Evolutionary conservation across 1,140 invertebrate genomes (phyloP).

Genomic region (Agrypnia vestita): DNA sequence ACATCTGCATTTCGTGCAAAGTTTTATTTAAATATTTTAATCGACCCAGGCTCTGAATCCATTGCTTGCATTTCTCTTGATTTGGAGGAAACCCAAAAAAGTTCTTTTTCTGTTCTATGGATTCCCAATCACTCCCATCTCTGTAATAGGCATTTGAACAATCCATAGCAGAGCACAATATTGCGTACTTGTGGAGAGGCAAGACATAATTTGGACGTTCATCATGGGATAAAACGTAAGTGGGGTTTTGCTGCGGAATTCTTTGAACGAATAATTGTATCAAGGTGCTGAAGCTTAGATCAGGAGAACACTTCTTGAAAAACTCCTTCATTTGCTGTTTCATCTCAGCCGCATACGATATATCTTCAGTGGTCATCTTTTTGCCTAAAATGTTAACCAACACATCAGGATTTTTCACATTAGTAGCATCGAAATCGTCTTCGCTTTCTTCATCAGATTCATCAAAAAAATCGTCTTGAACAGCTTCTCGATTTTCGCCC

Average conservation of each 20-base stretch:
- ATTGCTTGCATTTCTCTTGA: conserved; percentile 38
- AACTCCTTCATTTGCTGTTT: conserved; percentile 47
- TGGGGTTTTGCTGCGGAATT: conserved; percentile 15
- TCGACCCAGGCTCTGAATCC: conserved; percentile 30
- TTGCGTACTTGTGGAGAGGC: conserved; percentile 24
- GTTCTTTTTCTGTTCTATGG: conserved; percentile 47
- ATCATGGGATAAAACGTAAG: conserved; percentile 40
- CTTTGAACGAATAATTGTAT: conserved; percentile 38
- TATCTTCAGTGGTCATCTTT: conserved; percentile 1
- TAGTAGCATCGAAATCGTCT: conserved; percentile 8
- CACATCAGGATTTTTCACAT: conserved; percentile 8
- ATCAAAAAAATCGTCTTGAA: conserved; percentile 21
- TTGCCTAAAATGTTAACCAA: conserved; percentile 26
- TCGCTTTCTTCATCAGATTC: conserved; percentile 42
- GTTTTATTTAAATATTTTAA: conserved; percentile 44
- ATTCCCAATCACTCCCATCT: conserved; percentile 44
- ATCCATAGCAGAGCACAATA: conserved; percentile 38
- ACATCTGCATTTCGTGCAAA: conserved; percentile 44
- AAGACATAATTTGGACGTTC: conserved; percentile 4
- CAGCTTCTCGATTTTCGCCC: neutral
- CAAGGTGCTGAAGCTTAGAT: conserved; percentile 26
- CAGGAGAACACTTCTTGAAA: conserved; percentile 37
- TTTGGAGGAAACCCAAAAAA: conserved; percentile 47
- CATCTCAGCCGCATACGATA: conserved; percentile 34
- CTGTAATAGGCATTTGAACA: conserved; percentile 46